phyloP scores from a whole-genome alignment of 2,113 vertebrate species.

The Prunella himalayana region DNA sequence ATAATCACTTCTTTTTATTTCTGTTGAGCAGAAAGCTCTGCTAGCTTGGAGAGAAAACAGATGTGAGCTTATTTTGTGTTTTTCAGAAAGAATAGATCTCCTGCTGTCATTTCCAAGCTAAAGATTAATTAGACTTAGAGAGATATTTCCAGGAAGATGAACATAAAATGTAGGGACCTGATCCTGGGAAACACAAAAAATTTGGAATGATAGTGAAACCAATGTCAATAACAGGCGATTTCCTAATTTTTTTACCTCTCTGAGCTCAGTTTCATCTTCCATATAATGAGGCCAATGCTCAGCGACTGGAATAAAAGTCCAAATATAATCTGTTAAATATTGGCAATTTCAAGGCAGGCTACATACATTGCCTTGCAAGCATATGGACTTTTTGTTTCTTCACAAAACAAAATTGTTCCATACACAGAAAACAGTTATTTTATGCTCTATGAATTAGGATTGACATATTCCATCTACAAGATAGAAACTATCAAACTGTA shows the following conservation, averaged over 20 bases:
- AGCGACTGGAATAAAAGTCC: neutral
- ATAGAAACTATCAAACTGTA: neutral
- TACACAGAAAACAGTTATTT: neutral
- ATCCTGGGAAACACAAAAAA: neutral
- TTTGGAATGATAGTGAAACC: neutral
- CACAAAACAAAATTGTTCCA: neutral
- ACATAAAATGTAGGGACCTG: neutral
- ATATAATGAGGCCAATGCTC: neutral
- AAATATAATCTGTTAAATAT: neutral
- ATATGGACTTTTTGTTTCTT: neutral
- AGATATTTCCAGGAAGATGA: neutral
- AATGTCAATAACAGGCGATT: neutral
- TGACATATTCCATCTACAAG: neutral
- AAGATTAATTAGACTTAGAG: neutral
- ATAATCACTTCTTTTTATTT: neutral
- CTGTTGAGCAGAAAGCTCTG: neutral
- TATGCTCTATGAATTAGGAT: neutral
- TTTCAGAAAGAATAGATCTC: neutral
- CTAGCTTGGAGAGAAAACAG: neutral
- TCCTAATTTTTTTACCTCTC: neutral
- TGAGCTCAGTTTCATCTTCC: neutral
- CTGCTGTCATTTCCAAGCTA: conserved; percentile 1
- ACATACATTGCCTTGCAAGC: neutral
- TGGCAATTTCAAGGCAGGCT: neutral
- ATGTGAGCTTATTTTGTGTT: neutral